These are phyloP conservation scores for Phytoseiulus persimilis DNA, from an alignment of 2,888 invertebrate genomes.

Conservation along the genomic window DNA sequence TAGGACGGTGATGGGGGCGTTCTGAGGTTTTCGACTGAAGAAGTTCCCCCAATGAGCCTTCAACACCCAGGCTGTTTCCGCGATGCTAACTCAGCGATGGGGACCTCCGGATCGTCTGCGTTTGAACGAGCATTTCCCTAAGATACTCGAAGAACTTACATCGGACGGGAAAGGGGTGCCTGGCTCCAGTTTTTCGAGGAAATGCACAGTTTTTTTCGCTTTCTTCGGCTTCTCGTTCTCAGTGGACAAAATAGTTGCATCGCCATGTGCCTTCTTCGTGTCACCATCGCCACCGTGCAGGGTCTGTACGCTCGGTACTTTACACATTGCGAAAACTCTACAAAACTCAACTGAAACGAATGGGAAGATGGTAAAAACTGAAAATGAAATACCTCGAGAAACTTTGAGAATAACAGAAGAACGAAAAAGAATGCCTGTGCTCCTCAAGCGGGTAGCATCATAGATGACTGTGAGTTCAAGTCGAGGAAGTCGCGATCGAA, in stretches of 20 bases:
- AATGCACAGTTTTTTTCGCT: slow-evolving; percentile 7
- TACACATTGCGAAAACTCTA: slow-evolving; percentile 9
- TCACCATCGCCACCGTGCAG: slow-evolving; percentile 14
- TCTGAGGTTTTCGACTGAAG: no score
- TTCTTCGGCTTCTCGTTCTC: neutral
- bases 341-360: neutral
- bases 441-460: no score
- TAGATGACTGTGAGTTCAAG: no score
- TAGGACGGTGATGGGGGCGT: no score
- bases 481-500: no score
- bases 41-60: no score
- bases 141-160: neutral
- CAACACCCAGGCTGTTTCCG: no score
- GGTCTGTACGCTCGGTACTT: slow-evolving; percentile 25
- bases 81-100: no score
- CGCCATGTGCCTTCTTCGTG: neutral
- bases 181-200: slow-evolving; percentile 10
- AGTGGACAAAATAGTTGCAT: neutral
- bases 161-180: slow-evolving; percentile 25
- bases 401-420: neutral
- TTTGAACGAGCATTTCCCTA: no score
- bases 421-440: no score
- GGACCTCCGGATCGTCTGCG: no score
- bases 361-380: neutral
- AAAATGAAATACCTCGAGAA: neutral